Percentiles rank a stretch among this genome's conserved stretches.
Conservation (phyloP, 1,140 invertebrate genomes). For the Eurosta solidaginis region DNA sequence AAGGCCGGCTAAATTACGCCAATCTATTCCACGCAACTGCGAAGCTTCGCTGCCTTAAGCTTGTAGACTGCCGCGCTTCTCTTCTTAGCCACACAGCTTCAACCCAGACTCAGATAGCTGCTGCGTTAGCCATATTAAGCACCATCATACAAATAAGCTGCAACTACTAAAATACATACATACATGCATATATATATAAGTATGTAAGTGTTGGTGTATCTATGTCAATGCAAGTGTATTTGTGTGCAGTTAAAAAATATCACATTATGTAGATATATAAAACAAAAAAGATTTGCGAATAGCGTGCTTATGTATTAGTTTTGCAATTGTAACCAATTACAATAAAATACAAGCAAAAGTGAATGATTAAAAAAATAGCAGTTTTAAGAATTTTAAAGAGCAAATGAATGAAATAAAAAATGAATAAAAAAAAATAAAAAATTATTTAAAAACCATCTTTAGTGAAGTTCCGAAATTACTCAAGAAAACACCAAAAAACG, state of each 20-base stretch:
- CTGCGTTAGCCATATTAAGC: no score
- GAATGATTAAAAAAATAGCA: neutral
- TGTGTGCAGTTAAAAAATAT: neutral
- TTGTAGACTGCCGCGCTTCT: neutral
- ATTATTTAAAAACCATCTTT: neutral
- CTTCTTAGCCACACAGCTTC: neutral
- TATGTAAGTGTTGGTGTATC: neutral
- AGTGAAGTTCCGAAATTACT: neutral
- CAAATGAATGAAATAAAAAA: neutral
- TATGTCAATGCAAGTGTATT: neutral
- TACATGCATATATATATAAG: neutral
- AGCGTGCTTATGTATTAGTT: neutral
- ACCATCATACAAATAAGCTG: no score
- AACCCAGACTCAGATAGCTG: no score
- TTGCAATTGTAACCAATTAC: neutral
- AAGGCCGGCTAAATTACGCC: neutral
- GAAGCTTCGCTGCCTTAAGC: neutral
- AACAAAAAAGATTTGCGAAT: neutral
- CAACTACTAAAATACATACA: no score
- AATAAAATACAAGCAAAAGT: neutral
- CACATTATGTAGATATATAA: neutral
- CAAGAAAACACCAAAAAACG: slow-evolving; percentile 19
- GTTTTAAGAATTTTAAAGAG: neutral
- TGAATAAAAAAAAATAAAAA: no score
- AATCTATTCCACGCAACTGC: neutral